phyloP scores from a whole-genome alignment of 2,113 vertebrate genomes.

The Speoplatyrhinus poulsoni region DNA sequence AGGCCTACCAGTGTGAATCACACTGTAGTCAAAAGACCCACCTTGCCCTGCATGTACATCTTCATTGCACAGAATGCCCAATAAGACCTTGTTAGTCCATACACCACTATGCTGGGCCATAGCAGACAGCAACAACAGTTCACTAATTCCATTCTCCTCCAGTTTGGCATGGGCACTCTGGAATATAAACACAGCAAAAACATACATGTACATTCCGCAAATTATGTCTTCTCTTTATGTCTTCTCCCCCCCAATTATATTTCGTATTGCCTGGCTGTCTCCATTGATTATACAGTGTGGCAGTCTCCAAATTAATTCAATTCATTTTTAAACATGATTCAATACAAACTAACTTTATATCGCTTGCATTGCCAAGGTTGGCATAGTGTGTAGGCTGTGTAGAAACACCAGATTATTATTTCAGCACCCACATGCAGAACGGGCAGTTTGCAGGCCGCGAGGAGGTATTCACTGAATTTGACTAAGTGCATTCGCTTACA shows the following conservation, averaged over 20 bases:
- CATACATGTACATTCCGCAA: not conserved
- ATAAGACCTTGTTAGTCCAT: slow-evolving; percentile 85
- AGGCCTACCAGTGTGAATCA: not conserved
- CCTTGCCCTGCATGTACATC: slow-evolving; percentile 79
- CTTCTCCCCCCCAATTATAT: no score
- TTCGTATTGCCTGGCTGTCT: no score
- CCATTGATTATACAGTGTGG: no score
- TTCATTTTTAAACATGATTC: no score
- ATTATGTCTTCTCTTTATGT: no score
- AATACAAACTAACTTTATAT: no score
- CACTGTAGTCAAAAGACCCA: slow-evolving; percentile 38
- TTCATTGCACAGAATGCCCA: slow-evolving; percentile 82
- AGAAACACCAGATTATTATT: not conserved
- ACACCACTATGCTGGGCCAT: slow-evolving; percentile 83
- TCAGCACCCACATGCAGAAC: not conserved
- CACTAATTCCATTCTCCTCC: slow-evolving; percentile 83
- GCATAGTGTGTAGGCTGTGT: no score
- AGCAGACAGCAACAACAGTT: slow-evolving; percentile 82
- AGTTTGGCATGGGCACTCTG: slow-evolving; percentile 85
- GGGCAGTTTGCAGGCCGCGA: no score
- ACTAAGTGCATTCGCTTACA: no score
- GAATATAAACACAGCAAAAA: slow-evolving; percentile 15
- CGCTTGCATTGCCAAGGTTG: no score
- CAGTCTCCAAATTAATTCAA: no score
- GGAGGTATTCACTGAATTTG: not conserved